Evolutionary conservation across 2,113 vertebrate species (phyloP).

Genomic region (Malurus elegans): DNA sequence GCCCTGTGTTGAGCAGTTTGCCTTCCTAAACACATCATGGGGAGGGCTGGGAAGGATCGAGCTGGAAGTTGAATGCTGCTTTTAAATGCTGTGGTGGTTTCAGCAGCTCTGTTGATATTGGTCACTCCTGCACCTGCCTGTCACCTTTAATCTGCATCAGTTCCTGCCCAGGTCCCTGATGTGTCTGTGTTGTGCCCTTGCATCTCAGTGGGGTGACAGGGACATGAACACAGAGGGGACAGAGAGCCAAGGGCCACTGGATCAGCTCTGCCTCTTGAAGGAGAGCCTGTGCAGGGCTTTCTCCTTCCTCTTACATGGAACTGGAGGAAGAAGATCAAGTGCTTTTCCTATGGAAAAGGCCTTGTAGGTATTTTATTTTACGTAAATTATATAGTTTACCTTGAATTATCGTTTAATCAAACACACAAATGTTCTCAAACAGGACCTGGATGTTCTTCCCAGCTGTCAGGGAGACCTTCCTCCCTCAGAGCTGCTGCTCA

Average conservation of each 20-base stretch:
- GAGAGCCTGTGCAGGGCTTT: neutral
- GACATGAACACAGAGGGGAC: accelerated
- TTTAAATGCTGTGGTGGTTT: neutral
- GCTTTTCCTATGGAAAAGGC: neutral
- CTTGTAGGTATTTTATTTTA: neutral
- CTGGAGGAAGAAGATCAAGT: neutral
- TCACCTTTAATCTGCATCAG: neutral
- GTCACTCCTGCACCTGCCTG: neutral
- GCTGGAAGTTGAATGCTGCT: neutral
- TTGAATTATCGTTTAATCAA: neutral
- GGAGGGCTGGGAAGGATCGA: neutral
- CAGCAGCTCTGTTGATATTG: neutral
- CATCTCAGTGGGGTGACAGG: accelerated
- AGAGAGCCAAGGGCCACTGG: neutral
- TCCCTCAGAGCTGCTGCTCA: neutral
- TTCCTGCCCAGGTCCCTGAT: neutral
- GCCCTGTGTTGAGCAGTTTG: neutral
- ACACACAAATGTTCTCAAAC: accelerated
- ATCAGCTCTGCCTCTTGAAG: neutral
- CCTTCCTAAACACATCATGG: neutral
- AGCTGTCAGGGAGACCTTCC: neutral
- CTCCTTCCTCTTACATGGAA: neutral
- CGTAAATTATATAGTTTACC: neutral
- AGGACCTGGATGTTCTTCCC: neutral
- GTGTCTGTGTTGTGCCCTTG: neutral